These are phyloP conservation scores for Chloroceryle amazona DNA, from an alignment of 2,797 vertebrate genomes.

Conservation along the genomic window DNA sequence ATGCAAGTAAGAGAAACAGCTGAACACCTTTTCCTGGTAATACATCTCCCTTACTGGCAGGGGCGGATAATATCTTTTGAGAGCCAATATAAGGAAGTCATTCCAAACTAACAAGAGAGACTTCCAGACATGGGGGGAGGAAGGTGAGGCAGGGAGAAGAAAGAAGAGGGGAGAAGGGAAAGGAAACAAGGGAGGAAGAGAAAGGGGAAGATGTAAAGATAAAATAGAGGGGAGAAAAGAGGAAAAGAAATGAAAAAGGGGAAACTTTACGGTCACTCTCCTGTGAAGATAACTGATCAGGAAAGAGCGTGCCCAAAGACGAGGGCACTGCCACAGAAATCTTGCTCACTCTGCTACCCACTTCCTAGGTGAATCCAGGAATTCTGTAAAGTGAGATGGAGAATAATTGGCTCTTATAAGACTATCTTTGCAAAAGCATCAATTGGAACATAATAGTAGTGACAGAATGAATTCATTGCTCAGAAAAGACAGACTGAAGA, in stretches of 20 bases:
- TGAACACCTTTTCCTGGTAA: not conserved
- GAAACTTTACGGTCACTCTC: not conserved
- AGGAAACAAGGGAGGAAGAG: not conserved
- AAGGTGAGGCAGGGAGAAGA: not conserved
- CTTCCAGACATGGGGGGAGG: not conserved
- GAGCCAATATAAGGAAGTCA: not conserved
- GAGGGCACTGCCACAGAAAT: not conserved
- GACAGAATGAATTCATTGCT: not conserved
- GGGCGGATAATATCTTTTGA: not conserved
- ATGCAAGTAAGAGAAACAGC: not conserved
- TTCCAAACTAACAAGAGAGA: not conserved
- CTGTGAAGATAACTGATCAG: not conserved
- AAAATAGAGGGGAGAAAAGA: not conserved
- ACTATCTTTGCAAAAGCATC: not conserved
- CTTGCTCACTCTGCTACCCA: not conserved
- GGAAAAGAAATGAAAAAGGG: not conserved
- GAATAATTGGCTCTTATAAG: not conserved
- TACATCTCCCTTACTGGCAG: not conserved
- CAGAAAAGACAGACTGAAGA: not conserved
- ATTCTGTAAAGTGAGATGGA: not conserved
- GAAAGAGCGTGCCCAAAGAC: not conserved
- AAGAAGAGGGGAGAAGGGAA: too few relatives aligned
- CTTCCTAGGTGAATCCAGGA: not conserved
- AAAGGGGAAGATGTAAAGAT: not conserved
- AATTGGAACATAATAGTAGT: not conserved